These are phyloP conservation scores for Solea solea DNA, from an alignment of 2,113 vertebrate species.

Conservation along the genomic window DNA sequence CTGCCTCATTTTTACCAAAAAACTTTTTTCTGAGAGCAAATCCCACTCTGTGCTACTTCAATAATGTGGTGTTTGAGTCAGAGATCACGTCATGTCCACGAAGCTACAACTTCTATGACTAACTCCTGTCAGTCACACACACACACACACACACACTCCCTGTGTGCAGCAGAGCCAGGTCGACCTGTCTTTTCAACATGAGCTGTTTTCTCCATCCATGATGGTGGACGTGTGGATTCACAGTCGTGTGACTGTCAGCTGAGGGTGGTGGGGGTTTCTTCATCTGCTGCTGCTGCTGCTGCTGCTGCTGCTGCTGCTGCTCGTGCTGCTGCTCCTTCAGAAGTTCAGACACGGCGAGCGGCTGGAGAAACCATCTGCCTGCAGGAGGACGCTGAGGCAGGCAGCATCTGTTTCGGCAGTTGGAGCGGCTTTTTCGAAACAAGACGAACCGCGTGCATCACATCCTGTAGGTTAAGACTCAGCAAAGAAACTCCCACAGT, in stretches of 20 bases:
- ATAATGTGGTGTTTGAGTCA: neutral
- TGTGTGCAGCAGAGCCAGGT: constrained; percentile 9
- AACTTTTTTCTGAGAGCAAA: no score
- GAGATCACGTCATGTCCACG: constrained; percentile 8
- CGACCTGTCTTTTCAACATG: constrained; percentile 38
- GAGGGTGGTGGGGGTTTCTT: constrained; percentile 31
- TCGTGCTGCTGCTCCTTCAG: constrained; percentile 41
- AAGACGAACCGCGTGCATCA: constrained; percentile 39
- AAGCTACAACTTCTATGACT: neutral
- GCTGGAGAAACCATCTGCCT: constrained; percentile 73
- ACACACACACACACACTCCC: constrained; percentile 2
- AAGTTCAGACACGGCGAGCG: constrained; percentile 35
- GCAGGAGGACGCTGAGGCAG: constrained; percentile 31
- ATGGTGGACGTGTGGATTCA: constrained; percentile 30
- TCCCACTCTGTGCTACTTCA: neutral
- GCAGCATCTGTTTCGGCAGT: constrained; percentile 62
- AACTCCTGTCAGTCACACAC: constrained; percentile 4
- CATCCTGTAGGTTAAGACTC: constrained; percentile 45
- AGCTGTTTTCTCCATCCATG: constrained; percentile 74
- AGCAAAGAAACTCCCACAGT: constrained; percentile 38
- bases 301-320: constrained; percentile 32
- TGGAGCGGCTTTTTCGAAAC: constrained; percentile 10
- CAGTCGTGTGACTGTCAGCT: constrained; percentile 26
- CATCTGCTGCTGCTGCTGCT: constrained; percentile 39
- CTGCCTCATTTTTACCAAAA: neutral